Evolutionary conservation across 2,888 invertebrate species (phyloP).

Genomic region (Apamea sordens): DNA sequence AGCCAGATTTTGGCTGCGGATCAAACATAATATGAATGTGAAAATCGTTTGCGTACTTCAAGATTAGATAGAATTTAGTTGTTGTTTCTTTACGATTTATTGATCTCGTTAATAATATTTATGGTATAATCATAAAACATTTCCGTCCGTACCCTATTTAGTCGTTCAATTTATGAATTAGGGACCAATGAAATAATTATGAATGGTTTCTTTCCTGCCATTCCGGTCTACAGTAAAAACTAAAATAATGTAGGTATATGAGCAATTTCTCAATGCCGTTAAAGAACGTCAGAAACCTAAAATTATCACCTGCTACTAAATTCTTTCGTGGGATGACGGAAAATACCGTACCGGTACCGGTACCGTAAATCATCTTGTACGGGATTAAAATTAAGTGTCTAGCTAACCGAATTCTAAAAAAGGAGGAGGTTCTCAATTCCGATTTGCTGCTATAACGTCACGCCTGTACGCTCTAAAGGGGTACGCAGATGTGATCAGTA

Average conservation of each 20-base stretch:
- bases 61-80: conserved; percentile 38
- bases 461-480: too few relatives aligned
- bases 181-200: conserved; percentile 13
- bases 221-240: conserved; percentile 15
- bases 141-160: conserved; percentile 21
- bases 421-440: too few relatives aligned
- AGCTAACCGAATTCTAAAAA: too few relatives aligned
- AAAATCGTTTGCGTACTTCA: conserved; percentile 33
- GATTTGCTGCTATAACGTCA: too few relatives aligned
- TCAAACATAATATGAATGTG: conserved; percentile 44
- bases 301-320: conserved; percentile 41
- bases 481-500: too few relatives aligned
- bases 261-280: conserved; percentile 28
- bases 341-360: neutral
- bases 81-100: conserved; percentile 49
- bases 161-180: conserved; percentile 31
- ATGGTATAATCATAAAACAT: conserved; percentile 31
- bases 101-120: conserved; percentile 41
- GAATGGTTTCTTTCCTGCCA: conserved; percentile 13
- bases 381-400: neutral
- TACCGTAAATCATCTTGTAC: neutral
- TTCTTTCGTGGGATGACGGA: conserved; percentile 28
- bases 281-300: conserved; percentile 31
- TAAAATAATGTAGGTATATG: conserved; percentile 12
- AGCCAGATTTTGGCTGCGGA: conserved; percentile 45